phyloP scores from a whole-genome alignment of 2,113 vertebrate genomes.

The Catharus fuscescens region DNA sequence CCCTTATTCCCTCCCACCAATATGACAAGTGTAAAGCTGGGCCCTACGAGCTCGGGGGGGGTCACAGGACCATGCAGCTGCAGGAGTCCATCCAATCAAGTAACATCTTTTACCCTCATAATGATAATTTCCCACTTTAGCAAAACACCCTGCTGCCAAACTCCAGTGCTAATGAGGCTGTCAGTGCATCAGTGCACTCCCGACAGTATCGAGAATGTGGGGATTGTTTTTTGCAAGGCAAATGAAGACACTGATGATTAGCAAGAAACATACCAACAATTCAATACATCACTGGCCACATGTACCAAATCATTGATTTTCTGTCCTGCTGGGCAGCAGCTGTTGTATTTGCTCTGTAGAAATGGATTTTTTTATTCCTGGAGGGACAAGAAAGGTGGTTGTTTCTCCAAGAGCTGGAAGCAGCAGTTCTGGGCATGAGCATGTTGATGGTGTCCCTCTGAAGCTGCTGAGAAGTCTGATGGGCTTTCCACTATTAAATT shows the following conservation, averaged over 20 bases:
- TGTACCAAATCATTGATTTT: conserved; percentile 44
- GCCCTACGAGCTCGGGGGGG: background rate
- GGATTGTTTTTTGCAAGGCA: conserved; percentile 62
- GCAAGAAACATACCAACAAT: conserved; percentile 60
- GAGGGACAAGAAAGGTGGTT: background rate
- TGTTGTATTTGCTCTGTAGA: conserved; percentile 46
- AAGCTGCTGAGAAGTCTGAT: conserved; percentile 6
- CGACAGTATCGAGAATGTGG: conserved; percentile 39
- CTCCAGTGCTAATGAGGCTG: conserved; percentile 60
- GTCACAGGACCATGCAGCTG: conserved; percentile 55
- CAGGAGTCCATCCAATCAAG: conserved; percentile 67
- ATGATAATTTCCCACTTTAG: conserved; percentile 70
- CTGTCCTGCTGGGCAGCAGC: conserved; percentile 65
- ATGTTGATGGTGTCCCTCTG: background rate
- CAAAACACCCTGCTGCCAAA: conserved; percentile 66
- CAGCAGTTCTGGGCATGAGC: background rate
- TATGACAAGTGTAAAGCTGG: background rate
- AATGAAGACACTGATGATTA: conserved; percentile 66
- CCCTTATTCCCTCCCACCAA: background rate
- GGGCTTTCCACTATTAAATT: background rate
- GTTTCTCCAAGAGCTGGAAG: background rate
- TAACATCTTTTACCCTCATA: conserved; percentile 55
- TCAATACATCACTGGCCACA: conserved; percentile 50
- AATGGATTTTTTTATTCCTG: background rate
- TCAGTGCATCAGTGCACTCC: conserved; percentile 45